Conservation (phyloP, 2,797 vertebrate species). For the Danio albolineatus region DNA sequence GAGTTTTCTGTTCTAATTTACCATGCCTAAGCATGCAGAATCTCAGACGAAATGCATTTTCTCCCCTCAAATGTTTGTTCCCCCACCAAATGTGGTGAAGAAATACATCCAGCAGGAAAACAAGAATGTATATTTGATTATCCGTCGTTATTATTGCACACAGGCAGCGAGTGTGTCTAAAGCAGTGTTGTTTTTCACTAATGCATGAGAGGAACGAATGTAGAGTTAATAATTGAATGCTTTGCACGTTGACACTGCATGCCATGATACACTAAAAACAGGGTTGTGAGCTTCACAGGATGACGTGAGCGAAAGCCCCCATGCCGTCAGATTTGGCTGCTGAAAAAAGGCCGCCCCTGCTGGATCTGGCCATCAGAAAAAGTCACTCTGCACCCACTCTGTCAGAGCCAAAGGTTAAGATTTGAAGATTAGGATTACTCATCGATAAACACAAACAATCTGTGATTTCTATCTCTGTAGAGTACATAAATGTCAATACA, state of each 20-base stretch:
- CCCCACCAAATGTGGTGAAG: not conserved
- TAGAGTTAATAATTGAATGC: constrained; percentile 4
- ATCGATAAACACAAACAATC: constrained; percentile 48
- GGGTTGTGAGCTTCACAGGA: not conserved
- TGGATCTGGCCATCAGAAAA: constrained; percentile 47
- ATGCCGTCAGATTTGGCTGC: constrained; percentile 31
- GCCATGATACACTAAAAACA: not conserved
- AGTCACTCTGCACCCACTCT: constrained; percentile 42
- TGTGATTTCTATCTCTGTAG: constrained; percentile 41
- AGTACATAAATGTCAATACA: constrained; percentile 36
- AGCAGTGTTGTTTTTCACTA: constrained; percentile 11
- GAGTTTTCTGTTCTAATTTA: constrained; percentile 11
- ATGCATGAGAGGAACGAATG: constrained; percentile 10
- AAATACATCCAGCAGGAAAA: not conserved
- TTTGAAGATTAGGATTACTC: constrained; percentile 45
- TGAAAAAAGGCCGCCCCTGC: constrained; percentile 42
- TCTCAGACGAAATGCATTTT: not conserved
- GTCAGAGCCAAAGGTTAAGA: constrained; percentile 55
- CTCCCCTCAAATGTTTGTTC: not conserved
- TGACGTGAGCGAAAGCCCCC: constrained; percentile 19
- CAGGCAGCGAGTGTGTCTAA: not conserved
- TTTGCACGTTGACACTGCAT: not conserved
- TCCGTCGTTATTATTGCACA: not conserved
- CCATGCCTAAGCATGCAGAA: constrained; percentile 12
- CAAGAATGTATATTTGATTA: not conserved